Evolutionary conservation across 2,113 vertebrate species (phyloP), one percentile per base, ranked within the genome.

Genomic region (Aleadryas rufinucha): DNA sequence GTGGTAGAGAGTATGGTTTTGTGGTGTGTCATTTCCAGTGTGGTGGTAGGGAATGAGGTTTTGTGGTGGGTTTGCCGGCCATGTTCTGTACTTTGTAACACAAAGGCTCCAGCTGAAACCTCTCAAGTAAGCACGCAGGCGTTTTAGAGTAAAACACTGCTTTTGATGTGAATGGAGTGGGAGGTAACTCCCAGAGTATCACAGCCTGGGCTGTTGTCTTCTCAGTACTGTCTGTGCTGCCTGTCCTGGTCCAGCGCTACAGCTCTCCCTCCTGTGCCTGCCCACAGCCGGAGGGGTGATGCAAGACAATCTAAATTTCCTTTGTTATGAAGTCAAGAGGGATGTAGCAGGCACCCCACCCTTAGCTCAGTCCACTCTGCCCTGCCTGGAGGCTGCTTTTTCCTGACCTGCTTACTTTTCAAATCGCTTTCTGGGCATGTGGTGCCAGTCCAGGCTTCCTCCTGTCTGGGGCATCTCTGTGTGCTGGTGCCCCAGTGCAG

Each of bases 341-440:
- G 35, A 59, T 27, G 53, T 5, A 68, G 57, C 35, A 59, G 53
- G 20, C 33, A 22, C 16, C 59, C 72, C 22, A 4, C 6, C 15
- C n/a, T 57, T 5, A 49, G 12, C 24, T 64, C 24, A 77, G 53
- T 18, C 56, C 3, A 0, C 31, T 71, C 52, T 44, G 42, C 57
- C 31, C 49, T 84, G 49, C 59, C 53, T 49, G 44, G n/a, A 84
- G 47, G 57, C 57, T 76, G 44, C 26, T 16, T 35, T n/a, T 16
- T 72, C 26, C 52, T 5, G 22, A n/a, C 1, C 5, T 22, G 39
- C 20, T 71, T 8, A 0, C 31, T 75, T 50, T 56, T 57, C 47
- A 66, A 76, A 35, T 52, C 0, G 0, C 16, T 61, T 35, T 35
- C n/a, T 5, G 10, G 49, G 31, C 1, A 1, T 0, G 0, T 33